Evolutionary conservation across 2,113 vertebrate species (phyloP), one percentile per base, ranked within the genome.

Genomic region (Scartelaos histophorus): DNA sequence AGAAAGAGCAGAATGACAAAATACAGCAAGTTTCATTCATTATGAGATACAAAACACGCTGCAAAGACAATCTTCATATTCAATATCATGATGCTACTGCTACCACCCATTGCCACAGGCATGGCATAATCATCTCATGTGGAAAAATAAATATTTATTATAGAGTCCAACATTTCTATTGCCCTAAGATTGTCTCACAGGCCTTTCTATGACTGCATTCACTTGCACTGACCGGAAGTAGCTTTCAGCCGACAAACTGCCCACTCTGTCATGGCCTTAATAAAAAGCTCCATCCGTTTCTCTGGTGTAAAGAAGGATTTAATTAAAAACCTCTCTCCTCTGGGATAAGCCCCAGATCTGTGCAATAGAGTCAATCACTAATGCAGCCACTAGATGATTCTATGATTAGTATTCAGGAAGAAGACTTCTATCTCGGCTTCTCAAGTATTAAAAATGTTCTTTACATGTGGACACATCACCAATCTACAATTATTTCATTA

Each of bases 341-440:
- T 62, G 90, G 78, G 90, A 88, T 61, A 24, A 87, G 87, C 29
- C 88, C 88, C 57, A 91, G 79, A 89, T 89, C 75, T 76, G 67
- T 85, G 71, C 78, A 73, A 86, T 72, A 72, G 49, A 82, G 82
- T 88, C 87, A 85, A 80, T 89, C 89, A 70, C 67, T 73, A 69
- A 80, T 71, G 70, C 51, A 43, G 22, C 67, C 66, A 85, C 80
- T 80, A 86, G 80, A 90, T 84, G 11, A 81, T 76, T 74, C 56
- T 16, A 80, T 77, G 70, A 84, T 74, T 75, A 76, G 65, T 78
- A 78, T 74, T 80, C 69, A 82, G 66, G 60, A 70, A 19, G 76
- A 73, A 16, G 76, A 73, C 56, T 68, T 46, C 34, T n/a, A 47
- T 46, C 49, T 70, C 53, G 60, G 35, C 25, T 29, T 72, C 66